These are phyloP conservation scores for Dolichotis patagonum DNA, from an alignment of 2,113 vertebrate genomes.

Conservation along the genomic window DNA sequence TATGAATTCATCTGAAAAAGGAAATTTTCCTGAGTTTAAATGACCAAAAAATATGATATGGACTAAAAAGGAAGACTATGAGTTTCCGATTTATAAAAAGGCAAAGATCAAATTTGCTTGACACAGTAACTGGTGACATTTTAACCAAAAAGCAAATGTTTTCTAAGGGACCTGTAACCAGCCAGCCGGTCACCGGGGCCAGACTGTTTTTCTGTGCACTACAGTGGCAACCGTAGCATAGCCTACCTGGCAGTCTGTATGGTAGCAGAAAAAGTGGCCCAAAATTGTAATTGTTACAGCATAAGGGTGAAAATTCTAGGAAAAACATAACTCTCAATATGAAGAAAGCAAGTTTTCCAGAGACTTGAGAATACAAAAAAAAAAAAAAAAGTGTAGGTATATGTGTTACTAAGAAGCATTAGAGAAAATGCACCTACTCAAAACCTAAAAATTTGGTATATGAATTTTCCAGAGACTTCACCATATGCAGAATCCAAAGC, in stretches of 20 bases:
- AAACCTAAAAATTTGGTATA: background rate
- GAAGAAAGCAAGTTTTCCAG: background rate
- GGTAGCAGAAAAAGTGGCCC: background rate
- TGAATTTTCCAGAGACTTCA: background rate
- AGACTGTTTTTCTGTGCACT: background rate
- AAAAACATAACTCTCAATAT: background rate
- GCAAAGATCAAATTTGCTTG: conserved; percentile 48
- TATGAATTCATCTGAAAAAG: background rate
- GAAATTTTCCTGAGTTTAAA: conserved; percentile 3
- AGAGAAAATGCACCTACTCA: background rate
- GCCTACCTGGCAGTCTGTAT: background rate
- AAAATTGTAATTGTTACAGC: background rate
- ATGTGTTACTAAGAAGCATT: background rate
- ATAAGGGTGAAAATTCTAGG: background rate
- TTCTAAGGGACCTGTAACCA: background rate
- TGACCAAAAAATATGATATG: background rate
- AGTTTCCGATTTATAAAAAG: conserved; percentile 46
- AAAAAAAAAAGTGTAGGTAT: background rate
- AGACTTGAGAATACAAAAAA: background rate
- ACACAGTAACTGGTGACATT: conserved; percentile 6
- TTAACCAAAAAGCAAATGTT: background rate
- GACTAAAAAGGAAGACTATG: background rate
- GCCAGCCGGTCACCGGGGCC: background rate
- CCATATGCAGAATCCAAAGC: background rate
- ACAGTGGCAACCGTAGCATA: rapidly evolving